Conservation (phyloP, 2,797 vertebrate species). For the Cossypha niveicapilla region DNA sequence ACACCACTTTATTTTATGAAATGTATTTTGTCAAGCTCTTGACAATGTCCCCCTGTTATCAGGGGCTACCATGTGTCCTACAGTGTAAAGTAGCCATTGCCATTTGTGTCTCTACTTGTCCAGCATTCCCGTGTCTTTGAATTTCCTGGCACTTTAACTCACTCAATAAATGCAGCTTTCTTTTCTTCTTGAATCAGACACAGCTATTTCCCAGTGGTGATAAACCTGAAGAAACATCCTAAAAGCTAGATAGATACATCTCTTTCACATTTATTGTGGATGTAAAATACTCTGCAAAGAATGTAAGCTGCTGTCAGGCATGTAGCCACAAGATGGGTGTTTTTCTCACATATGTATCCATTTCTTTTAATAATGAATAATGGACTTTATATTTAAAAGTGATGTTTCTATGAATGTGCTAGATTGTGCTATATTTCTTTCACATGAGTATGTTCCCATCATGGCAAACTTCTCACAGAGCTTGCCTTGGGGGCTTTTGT, state of each 20-base stretch:
- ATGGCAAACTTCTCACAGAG: constrained; percentile 63
- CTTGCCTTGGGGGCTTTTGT: constrained; percentile 66
- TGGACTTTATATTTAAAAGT: constrained; percentile 68
- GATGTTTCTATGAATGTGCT: constrained; percentile 66
- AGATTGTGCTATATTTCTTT: constrained; percentile 70
- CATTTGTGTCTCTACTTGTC: not conserved
- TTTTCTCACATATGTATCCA: constrained; percentile 47
- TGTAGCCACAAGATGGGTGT: constrained; percentile 7
- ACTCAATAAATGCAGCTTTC: not conserved
- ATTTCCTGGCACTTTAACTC: constrained; percentile 9
- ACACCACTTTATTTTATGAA: not conserved
- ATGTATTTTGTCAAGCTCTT: not conserved
- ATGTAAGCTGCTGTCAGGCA: constrained; percentile 24
- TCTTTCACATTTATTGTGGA: constrained; percentile 34
- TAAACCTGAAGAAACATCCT: constrained; percentile 49
- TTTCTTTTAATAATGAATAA: constrained; percentile 73
- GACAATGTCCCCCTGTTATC: not conserved
- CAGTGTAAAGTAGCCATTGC: not conserved
- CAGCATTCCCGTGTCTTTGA: not conserved
- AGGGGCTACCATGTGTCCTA: not conserved
- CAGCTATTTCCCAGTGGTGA: not conserved
- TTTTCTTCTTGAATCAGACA: not conserved
- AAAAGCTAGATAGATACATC: constrained; percentile 18
- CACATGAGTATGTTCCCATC: constrained; percentile 58
- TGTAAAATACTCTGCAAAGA: constrained; percentile 39